Evolutionary conservation across 2,797 vertebrate genomes (phyloP).

Genomic region (Eutrigla gurnardus): DNA sequence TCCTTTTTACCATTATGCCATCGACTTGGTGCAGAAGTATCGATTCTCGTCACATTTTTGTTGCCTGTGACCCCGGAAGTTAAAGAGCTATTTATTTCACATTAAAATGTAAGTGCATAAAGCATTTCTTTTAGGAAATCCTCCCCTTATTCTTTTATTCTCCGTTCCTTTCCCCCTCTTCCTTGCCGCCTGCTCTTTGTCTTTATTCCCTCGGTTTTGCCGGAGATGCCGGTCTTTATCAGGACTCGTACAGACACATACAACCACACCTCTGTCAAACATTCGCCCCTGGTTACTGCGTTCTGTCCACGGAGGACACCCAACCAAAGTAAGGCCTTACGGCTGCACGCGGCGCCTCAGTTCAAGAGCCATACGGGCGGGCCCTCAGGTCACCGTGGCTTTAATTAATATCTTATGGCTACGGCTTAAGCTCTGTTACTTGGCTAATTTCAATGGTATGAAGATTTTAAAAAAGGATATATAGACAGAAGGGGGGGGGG

Average conservation of each 20-base stretch:
- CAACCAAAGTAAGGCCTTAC: conserved; percentile 49
- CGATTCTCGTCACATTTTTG: background rate
- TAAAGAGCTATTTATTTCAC: background rate
- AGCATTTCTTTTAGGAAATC: conserved; percentile 15
- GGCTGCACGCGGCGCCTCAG: conserved; percentile 14
- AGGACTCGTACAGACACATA: conserved; percentile 68
- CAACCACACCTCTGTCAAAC: conserved; percentile 71
- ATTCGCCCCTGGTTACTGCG: conserved; percentile 57
- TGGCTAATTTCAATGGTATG: conserved; percentile 31
- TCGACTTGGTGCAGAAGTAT: background rate
- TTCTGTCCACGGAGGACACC: conserved; percentile 47
- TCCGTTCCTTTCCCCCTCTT: conserved; percentile 5
- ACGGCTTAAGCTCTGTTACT: conserved; percentile 49
- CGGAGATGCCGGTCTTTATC: conserved; percentile 71
- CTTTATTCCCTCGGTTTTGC: conserved; percentile 45
- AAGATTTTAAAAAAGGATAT: conserved; percentile 46
- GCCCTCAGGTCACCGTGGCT: conserved; percentile 22
- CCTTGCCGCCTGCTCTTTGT: conserved; percentile 31
- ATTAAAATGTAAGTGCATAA: conserved; percentile 8
- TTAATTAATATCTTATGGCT: conserved; percentile 49
- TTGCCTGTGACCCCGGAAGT: background rate
- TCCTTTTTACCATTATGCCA: background rate
- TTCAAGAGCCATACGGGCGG: conserved; percentile 28
- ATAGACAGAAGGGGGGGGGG: conserved; percentile 52
- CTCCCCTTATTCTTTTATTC: conserved; percentile 24